phyloP scores from a whole-genome alignment of 1,140 invertebrate genomes.

The Hormaphis cornu region DNA sequence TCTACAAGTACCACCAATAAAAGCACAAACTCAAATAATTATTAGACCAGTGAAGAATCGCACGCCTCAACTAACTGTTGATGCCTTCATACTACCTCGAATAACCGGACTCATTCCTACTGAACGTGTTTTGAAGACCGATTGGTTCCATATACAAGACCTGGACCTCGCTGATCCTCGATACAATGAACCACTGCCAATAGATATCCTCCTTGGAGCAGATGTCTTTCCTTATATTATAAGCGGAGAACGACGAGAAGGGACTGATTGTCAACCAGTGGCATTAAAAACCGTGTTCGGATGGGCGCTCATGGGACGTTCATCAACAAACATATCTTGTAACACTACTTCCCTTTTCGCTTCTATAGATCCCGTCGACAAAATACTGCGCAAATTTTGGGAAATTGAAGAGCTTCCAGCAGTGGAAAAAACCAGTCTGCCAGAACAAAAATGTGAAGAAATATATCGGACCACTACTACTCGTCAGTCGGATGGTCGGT shows the following conservation, averaged over 20 bases:
- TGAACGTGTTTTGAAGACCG: neutral
- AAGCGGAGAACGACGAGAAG: neutral
- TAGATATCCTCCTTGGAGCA: neutral
- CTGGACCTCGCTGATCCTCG: neutral
- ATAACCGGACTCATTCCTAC: neutral
- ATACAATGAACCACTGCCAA: no score
- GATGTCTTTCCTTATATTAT: neutral
- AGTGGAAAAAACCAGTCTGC: neutral
- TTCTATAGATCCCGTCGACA: neutral
- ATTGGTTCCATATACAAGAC: neutral
- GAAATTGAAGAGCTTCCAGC: neutral
- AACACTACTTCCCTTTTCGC: neutral
- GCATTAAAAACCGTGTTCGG: neutral
- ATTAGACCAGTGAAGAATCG: no score
- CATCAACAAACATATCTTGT: neutral
- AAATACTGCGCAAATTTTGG: neutral
- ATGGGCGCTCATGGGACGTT: neutral
- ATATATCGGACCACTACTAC: neutral
- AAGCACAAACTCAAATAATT: neutral
- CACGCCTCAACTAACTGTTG: neutral
- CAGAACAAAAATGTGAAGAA: neutral
- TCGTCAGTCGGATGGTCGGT: neutral
- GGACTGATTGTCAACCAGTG: neutral
- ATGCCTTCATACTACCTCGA: neutral
- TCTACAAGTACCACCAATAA: neutral